Base-by-base conservation (phyloP, 2,888 invertebrate species). In the Mesorhabditis spiculigera region DNA sequence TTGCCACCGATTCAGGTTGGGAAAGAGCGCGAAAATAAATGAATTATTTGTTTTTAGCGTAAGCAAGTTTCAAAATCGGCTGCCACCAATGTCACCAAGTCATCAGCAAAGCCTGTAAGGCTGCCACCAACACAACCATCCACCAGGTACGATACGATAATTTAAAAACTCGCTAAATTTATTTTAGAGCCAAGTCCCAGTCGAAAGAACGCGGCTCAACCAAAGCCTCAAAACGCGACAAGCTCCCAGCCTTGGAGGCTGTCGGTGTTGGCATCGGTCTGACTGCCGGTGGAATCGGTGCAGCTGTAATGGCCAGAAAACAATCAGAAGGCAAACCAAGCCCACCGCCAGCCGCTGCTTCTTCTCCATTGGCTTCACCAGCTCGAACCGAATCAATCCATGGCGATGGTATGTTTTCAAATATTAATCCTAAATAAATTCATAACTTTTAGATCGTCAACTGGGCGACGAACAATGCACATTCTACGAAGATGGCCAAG, bases 11-110 rank as follows among this genome's bases (percentile, higher is more conserved):
- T 50, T 50, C 58, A 50, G 58, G 58, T 50, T 10, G 28, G 28
- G 28, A 28, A 28, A 28, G 28, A 28, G 28, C 28, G 28, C 28
- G 28, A 28, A 28, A 28, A 28, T 28, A 28, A 28, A 28, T 28
- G 28, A 28, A 28, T 28, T 28, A 28, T 28, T 28, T 28, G 28
- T 50, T 50, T 50, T 0, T 50, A 50, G 58, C 8, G 58, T 13
- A 50, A 50, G n/a, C 58, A 50, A 13, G 58, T 50, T 50, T 50
- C 58, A n/a, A 50, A 50, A n/a, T 50, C 58, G 58, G 58, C 58
- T 50, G 58, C 58, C n/a, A n/a, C 58, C n/a, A n/a, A 10, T 50
- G n/a, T n/a, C 58, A n/a, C 58, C 1, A 50, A 50, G n/a, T 13
- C 58, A 10, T 50, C 58, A n/a, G 58, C 58, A 50, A 50, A 50